Evolutionary conservation across 2,888 invertebrate species (phyloP).

Genomic region (Aporophyla nigra): DNA sequence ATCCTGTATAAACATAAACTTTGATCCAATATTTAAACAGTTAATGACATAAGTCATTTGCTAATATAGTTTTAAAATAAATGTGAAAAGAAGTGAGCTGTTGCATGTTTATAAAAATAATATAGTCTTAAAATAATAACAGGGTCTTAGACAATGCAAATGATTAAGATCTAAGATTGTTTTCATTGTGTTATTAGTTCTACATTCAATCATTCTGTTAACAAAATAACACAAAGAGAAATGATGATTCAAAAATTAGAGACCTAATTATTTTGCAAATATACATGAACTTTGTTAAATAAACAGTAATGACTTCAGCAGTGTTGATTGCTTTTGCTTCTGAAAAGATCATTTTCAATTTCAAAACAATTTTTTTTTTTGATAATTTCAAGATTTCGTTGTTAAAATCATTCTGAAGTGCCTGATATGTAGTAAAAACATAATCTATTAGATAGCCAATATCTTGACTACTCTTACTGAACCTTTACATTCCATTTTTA

Average conservation of each 20-base stretch:
- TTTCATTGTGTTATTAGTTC: neutral
- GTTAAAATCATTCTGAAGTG: slow-evolving; percentile 7
- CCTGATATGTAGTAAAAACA: slow-evolving; percentile 14
- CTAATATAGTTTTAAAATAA: neutral
- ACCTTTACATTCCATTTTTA: slow-evolving; percentile 10
- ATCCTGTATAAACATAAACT: too few species aligned
- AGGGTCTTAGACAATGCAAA: slow-evolving; percentile 3
- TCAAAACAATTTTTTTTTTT: neutral
- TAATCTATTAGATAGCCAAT: slow-evolving; percentile 26
- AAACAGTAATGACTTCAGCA: neutral
- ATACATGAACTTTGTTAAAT: neutral
- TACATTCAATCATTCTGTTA: neutral
- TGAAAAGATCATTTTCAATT: neutral
- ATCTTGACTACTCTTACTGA: neutral
- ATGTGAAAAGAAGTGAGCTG: neutral
- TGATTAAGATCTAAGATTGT: slow-evolving; percentile 2
- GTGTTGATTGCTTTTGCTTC: neutral
- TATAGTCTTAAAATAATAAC: neutral
- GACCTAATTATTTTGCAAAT: slow-evolving; percentile 5
- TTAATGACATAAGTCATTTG: neutral
- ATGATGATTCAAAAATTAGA: slow-evolving; percentile 6
- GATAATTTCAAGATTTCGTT: neutral
- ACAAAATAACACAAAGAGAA: neutral
- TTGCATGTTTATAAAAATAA: neutral
- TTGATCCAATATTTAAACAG: neutral